Percentiles rank a stretch among this genome's conserved stretches.
Conservation (phyloP, 2,888 invertebrate genomes). For the Pasiphila rectangulata region DNA sequence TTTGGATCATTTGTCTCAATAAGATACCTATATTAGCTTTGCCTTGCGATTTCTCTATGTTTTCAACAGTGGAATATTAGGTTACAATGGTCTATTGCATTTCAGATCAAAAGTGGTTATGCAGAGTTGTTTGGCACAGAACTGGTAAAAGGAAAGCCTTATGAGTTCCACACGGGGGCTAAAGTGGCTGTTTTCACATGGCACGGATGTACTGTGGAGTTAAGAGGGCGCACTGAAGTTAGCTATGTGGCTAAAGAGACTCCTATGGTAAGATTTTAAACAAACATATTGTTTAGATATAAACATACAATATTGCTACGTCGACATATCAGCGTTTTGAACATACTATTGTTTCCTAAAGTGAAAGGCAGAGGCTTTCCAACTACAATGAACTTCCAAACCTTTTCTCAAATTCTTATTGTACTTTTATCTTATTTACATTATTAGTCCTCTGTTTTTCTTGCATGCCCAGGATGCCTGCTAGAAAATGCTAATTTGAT, state of each 20-base stretch:
- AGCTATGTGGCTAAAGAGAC: constrained; percentile 98
- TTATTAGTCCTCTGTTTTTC: too few species aligned
- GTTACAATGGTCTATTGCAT: constrained; percentile 11
- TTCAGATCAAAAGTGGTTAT: constrained; percentile 90
- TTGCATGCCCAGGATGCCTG: too few species aligned
- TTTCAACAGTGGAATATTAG: background rate
- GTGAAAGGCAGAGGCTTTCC: too few species aligned
- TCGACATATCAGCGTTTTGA: too few species aligned
- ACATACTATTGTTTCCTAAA: too few species aligned
- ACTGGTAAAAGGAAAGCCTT: constrained; percentile 94
- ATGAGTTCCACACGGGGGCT: constrained; percentile 93
- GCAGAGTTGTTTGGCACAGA: constrained; percentile 99
- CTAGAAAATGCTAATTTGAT: too few species aligned
- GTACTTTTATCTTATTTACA: too few species aligned
- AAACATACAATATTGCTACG: too few species aligned
- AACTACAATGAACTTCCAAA: too few species aligned
- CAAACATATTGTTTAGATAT: background rate
- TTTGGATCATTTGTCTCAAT: background rate
- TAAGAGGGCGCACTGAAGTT: constrained; percentile 94
- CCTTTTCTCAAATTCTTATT: too few species aligned
- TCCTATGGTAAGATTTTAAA: constrained; percentile 86
- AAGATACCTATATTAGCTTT: background rate
- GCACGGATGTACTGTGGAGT: constrained; percentile 94
- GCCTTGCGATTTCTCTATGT: background rate
- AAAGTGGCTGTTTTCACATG: constrained; percentile 98